Conservation (phyloP, 2,797 vertebrate species). For the Siniperca obscura region DNA sequence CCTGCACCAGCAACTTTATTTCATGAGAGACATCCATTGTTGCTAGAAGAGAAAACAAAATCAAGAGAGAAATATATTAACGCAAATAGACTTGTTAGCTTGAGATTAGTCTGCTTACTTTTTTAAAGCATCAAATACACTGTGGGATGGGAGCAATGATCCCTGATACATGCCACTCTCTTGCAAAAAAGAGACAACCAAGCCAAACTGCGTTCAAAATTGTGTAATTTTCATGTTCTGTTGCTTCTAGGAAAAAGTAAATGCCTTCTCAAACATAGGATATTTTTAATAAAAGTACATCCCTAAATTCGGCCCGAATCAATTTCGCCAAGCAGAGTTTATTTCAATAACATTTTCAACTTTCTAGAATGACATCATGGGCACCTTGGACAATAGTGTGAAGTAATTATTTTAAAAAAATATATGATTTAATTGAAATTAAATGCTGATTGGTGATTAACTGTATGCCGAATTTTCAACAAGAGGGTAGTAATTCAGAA, state of each 20-base stretch:
- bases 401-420: not conserved
- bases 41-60: conserved; percentile 60
- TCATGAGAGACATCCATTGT: conserved; percentile 94
- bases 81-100: not conserved
- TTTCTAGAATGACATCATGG: not conserved
- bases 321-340: rapidly evolving
- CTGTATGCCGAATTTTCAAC: not conserved
- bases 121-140: not conserved
- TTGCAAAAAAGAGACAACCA: not conserved
- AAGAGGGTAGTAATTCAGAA: rapidly evolving
- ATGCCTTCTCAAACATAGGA: not conserved
- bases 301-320: not conserved
- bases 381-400: no score
- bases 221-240: not conserved
- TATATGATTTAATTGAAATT: not conserved
- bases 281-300: no score
- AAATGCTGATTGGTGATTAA: not conserved
- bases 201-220: not conserved
- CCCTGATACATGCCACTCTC: not conserved
- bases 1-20: conserved; percentile 88
- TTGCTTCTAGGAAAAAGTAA: not conserved
- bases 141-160: not conserved
- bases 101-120: not conserved
- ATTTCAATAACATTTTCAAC: no score
- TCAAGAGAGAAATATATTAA: not conserved